Conservation (phyloP, 2,113 vertebrate species). For the Anhinga rufa region DNA sequence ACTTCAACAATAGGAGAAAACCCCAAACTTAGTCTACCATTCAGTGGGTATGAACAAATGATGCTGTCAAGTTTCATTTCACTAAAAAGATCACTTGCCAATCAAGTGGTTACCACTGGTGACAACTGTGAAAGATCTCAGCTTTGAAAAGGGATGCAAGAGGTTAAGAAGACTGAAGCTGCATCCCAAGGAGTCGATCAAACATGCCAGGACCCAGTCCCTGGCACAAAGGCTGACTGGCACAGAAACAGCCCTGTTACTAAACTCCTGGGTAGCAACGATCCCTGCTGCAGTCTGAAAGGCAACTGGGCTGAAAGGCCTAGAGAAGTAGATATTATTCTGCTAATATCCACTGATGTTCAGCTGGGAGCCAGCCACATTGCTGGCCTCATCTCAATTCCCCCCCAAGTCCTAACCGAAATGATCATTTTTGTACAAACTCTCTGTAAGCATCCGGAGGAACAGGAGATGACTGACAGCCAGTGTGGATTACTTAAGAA, state of each 20-base stretch:
- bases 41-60: background rate
- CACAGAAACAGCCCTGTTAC: background rate
- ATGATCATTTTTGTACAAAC: background rate
- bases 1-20: background rate
- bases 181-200: background rate
- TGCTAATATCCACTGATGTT: background rate
- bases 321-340: background rate
- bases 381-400: background rate
- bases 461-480: background rate
- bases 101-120: background rate
- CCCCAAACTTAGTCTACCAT: background rate
- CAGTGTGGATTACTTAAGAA: slow-evolving; percentile 6
- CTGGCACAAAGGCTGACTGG: background rate
- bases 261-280: background rate
- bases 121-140: background rate
- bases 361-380: background rate
- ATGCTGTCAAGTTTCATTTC: background rate
- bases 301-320: background rate
- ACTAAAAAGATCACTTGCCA: background rate
- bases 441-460: background rate
- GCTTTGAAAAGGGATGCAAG: background rate
- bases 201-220: background rate
- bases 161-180: background rate
- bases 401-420: background rate
- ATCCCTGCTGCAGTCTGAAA: background rate